Percentiles rank a stretch among this genome's conserved stretches.
These are phyloP conservation scores for Hucho hucho DNA, from an alignment of 2,113 vertebrate genomes.

Conservation along the genomic window DNA sequence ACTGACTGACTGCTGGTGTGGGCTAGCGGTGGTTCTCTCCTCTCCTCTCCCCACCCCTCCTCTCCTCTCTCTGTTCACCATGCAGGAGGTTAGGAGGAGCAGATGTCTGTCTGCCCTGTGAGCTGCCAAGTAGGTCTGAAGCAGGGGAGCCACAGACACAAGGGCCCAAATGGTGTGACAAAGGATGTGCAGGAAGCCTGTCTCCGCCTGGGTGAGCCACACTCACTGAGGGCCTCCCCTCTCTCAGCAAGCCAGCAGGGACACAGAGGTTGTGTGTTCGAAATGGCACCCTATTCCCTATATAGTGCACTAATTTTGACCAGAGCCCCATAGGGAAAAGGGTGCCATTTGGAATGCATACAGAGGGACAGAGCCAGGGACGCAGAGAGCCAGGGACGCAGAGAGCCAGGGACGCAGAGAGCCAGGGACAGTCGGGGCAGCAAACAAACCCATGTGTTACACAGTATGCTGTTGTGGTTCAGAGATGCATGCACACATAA, in stretches of 20 bases:
- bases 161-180: slow-evolving; percentile 80
- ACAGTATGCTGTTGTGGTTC: slow-evolving; percentile 20
- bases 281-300: too few relatives aligned
- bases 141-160: slow-evolving; percentile 71
- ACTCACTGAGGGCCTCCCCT: slow-evolving; percentile 71
- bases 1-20: neutral
- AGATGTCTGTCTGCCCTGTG: slow-evolving; percentile 76
- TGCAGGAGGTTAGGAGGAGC: slow-evolving; percentile 70
- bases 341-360: too few relatives aligned
- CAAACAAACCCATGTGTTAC: slow-evolving; percentile 58
- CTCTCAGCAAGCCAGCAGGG: slow-evolving; percentile 61
- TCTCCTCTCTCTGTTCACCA: slow-evolving; percentile 60
- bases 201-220: slow-evolving; percentile 76
- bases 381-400: too few relatives aligned
- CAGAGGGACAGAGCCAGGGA: too few relatives aligned
- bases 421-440: too few relatives aligned
- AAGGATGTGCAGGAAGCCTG: slow-evolving; percentile 80
- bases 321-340: too few relatives aligned
- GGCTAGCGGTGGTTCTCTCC: neutral
- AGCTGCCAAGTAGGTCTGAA: slow-evolving; percentile 75
- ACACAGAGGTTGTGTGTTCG: neutral
- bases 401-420: too few relatives aligned
- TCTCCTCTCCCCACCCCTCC: slow-evolving; percentile 36
- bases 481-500: slow-evolving; percentile 33
- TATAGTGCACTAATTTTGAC: too few relatives aligned